These are phyloP conservation scores for Nesogale talazaci DNA, from an alignment of 2,113 vertebrate species.

Conservation along the genomic window DNA sequence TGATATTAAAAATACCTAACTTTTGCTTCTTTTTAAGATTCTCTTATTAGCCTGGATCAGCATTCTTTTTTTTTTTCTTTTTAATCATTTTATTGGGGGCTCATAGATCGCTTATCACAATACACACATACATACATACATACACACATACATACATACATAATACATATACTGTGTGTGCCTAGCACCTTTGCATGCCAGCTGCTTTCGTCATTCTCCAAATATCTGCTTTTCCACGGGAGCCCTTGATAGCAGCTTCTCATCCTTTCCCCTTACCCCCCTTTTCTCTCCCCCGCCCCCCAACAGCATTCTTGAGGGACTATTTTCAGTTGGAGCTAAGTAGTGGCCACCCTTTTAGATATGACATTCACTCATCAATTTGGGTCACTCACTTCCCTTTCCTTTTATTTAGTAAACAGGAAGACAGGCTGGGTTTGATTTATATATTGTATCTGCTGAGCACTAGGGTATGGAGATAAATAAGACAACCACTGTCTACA, in stretches of 20 bases:
- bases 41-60: neutral
- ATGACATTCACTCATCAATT: neutral
- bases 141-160: too few species aligned
- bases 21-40: slow-evolving; percentile 48
- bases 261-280: too few species aligned
- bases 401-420: neutral
- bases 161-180: too few species aligned
- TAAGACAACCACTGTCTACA: slow-evolving; percentile 27
- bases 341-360: slow-evolving; percentile 6
- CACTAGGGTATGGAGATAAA: neutral
- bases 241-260: too few species aligned
- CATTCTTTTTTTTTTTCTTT: too few species aligned
- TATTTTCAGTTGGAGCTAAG: neutral
- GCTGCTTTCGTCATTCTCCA: too few species aligned
- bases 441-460: neutral
- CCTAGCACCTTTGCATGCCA: too few species aligned
- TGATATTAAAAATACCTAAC: slow-evolving; percentile 30
- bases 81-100: too few species aligned
- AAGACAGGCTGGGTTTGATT: neutral
- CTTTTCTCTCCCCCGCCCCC: too few species aligned
- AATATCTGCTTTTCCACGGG: too few species aligned
- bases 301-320: neutral
- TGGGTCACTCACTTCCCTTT: neutral
- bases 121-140: too few species aligned
- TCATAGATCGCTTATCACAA: too few species aligned